Conservation (phyloP, 2,797 vertebrate species). For the Clangula hyemalis region DNA sequence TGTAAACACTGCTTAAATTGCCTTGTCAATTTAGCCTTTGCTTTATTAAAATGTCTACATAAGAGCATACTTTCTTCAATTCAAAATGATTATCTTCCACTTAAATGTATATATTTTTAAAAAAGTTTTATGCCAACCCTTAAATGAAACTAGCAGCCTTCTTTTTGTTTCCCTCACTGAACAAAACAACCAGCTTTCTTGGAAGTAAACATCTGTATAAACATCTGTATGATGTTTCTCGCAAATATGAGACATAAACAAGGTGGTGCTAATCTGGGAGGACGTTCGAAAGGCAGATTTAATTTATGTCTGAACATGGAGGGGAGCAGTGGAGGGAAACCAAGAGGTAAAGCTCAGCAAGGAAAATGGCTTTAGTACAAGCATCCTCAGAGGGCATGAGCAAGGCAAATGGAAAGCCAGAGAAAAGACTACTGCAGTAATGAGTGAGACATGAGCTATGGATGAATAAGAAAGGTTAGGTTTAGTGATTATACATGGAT, state of each 20-base stretch:
- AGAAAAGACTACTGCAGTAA: accelerated
- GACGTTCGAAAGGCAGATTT: background rate
- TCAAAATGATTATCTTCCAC: constrained; percentile 2
- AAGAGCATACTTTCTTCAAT: background rate
- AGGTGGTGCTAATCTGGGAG: background rate
- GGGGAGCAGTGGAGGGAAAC: background rate
- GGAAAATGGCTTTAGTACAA: background rate
- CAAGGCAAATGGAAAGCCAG: background rate
- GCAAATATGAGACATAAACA: background rate
- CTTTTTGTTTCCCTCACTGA: background rate
- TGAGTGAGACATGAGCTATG: background rate
- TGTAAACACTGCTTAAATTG: background rate
- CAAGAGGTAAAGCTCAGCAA: background rate
- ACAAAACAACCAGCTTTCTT: background rate
- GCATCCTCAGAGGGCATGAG: background rate
- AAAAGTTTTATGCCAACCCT: background rate
- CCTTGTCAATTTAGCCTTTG: background rate
- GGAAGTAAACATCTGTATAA: background rate
- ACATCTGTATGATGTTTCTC: background rate
- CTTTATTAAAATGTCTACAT: background rate
- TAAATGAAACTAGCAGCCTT: background rate
- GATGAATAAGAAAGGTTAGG: background rate
- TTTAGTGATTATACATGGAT: accelerated
- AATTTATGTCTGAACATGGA: background rate
- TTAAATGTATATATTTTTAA: background rate